These are phyloP conservation scores for Tapera naevia DNA, from an alignment of 2,797 vertebrate genomes.

Conservation along the genomic window DNA sequence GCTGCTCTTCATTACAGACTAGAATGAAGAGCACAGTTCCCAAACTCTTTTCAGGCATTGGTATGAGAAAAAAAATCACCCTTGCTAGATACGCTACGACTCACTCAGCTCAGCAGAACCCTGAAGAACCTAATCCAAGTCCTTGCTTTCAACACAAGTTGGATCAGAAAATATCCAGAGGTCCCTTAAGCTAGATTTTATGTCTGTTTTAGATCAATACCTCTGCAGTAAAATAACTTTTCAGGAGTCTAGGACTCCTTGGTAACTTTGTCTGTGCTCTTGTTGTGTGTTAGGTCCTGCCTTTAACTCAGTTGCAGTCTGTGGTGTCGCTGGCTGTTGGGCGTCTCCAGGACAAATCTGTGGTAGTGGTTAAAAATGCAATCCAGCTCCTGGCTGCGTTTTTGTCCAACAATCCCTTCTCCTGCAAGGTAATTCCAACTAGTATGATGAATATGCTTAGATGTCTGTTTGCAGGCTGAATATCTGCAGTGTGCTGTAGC, in stretches of 20 bases:
- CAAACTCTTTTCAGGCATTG: background rate
- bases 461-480: background rate
- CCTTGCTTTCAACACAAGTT: background rate
- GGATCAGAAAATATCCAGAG: background rate
- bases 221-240: background rate
- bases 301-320: constrained; percentile 87
- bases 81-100: background rate
- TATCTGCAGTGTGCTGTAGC: background rate
- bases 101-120: background rate
- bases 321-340: constrained; percentile 89
- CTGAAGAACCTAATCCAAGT: background rate
- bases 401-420: constrained; percentile 96
- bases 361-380: constrained; percentile 91
- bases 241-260: background rate
- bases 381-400: constrained; percentile 93
- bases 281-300: constrained; percentile 81
- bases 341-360: constrained; percentile 91
- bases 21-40: background rate
- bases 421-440: constrained; percentile 86
- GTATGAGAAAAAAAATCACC: background rate
- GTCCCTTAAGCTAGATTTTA: background rate
- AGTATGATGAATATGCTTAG: background rate
- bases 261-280: background rate
- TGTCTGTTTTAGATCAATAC: background rate
- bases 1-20: background rate